Evolutionary conservation across 2,888 invertebrate species (phyloP), one percentile per base, ranked within the genome.

Genomic region (Elaeidobius kamerunicus): DNA sequence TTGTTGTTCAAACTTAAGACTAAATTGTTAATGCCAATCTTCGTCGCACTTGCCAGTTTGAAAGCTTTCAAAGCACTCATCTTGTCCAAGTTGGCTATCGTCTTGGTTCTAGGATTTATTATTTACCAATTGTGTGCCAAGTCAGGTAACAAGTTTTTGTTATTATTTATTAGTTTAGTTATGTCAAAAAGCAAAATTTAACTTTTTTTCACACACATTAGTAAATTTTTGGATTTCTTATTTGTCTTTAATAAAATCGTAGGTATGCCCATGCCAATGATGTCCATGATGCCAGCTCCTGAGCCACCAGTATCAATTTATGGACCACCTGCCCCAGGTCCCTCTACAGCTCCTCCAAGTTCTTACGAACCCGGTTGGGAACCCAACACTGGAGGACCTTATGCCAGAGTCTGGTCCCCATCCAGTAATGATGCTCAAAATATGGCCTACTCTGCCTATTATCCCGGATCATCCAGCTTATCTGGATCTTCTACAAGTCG

Each of bases 21-120:
- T 78, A 90, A 91, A 73, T 84, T 87, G 17, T 72, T 91, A 57
- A 86, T 88, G 83, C 91, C 91, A 28, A 86, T 91, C 65, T 79
- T 91, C 62, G 81, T 91, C 20, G 81, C 84, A 36, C 74, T 90
- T 65, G 83, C 90, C 68, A 86, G 88, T 59, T 75, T 91, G 62
- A 91, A 91, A 74, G 86, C 91, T 17, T 76, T 87, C 64, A 91
- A 91, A 72, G 91, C 91, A 55, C 76, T 91, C 58, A 81, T 91
- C 56, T 80, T 91, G 64, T 90, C 90, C 69, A 91, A 91, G 72
- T 76, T 91, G 62, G 89, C 91, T 57, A 84, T 91, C 67, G 78
- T 85, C 27, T 76, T 90, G 56, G 91, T 91, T 39, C 78, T 89
- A 43, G 90, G 88, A 54, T 91, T 91, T 77, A 77, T 91, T 42